Conservation (phyloP, 1,140 invertebrate species). For the Mya arenaria region DNA sequence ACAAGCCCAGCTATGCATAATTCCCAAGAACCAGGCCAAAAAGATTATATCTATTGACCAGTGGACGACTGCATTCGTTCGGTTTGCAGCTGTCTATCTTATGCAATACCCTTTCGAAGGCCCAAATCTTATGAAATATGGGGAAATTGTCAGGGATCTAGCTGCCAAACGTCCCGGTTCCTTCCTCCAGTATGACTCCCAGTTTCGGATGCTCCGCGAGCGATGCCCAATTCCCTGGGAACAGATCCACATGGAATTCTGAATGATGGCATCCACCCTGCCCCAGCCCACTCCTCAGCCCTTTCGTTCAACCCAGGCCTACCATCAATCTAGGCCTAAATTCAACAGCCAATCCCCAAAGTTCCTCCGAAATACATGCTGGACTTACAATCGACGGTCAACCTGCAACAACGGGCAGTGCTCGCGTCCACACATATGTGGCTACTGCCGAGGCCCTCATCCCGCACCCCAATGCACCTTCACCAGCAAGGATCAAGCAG, state of each 20-base stretch:
- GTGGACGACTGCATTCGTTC: constrained; percentile 6
- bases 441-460: constrained; percentile 19
- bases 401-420: background rate
- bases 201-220: constrained; percentile 8
- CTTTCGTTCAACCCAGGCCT: too few relatives aligned
- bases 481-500: too few relatives aligned
- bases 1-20: constrained; percentile 2
- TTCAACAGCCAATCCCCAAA: too few relatives aligned
- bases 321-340: too few relatives aligned
- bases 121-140: constrained; percentile 4
- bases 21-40: background rate
- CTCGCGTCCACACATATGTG: constrained; percentile 17
- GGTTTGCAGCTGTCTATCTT: constrained; percentile 1
- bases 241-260: constrained; percentile 5
- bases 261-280: background rate
- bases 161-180: background rate
- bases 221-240: constrained; percentile 1
- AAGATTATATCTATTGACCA: background rate
- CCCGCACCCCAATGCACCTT: background rate
- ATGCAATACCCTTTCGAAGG: constrained; percentile 8
- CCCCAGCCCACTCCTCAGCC: too few relatives aligned
- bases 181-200: constrained; percentile 3
- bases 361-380: constrained; percentile 24
- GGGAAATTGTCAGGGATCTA: constrained; percentile 24
- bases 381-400: background rate